A percentile compares a stretch with the other conserved stretches of the same genome.
Conservation (phyloP, 92 coral and sea anemone genomes). For the Bergia puertoricense region DNA sequence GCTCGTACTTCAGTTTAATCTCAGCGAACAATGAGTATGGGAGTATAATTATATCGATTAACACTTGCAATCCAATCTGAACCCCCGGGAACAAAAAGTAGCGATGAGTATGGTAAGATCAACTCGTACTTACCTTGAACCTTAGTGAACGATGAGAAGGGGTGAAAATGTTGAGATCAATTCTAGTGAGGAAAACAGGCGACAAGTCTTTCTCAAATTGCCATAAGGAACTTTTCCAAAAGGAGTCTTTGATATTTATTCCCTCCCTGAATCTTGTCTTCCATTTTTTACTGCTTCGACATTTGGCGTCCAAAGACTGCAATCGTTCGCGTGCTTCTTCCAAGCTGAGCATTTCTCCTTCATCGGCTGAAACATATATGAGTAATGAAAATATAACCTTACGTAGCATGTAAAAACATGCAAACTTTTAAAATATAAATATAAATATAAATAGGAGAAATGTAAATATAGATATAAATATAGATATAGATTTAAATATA, state of each 20-base stretch:
- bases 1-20: too few relatives aligned
- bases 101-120: not conserved
- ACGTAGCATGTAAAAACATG: not conserved
- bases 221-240: not conserved
- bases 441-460: too few relatives aligned
- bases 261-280: slow-evolving; percentile 21
- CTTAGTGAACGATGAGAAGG: slow-evolving; percentile 10
- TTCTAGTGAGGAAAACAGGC: slow-evolving; percentile 3
- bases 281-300: not conserved
- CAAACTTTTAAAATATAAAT: too few relatives aligned
- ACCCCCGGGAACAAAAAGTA: not conserved
- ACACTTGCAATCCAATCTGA: not conserved
- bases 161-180: not conserved
- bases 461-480: too few relatives aligned
- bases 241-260: slow-evolving; percentile 4
- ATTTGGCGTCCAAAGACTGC: not conserved
- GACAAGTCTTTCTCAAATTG: not conserved
- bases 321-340: not conserved
- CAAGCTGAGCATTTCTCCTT: not conserved
- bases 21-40: too few relatives aligned
- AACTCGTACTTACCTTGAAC: slow-evolving; percentile 6
- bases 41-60: too few relatives aligned
- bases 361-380: not conserved
- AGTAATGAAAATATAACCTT: not conserved
- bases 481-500: too few relatives aligned